phyloP scores from a whole-genome alignment of 2,113 vertebrate species.

The Brienomyrus longianalis region DNA sequence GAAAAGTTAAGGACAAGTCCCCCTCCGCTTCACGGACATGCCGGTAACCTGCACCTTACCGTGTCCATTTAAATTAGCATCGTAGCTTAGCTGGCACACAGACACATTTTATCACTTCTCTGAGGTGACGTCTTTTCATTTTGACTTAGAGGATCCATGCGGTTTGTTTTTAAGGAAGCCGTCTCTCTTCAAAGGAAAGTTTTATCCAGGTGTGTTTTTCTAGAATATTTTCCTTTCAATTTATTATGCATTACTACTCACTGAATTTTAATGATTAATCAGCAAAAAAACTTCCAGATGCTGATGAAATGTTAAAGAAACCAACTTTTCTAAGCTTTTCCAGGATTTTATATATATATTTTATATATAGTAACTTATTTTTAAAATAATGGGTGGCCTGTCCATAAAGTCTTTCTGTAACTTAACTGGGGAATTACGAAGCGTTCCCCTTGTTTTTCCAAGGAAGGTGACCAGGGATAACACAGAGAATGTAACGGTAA shows the following conservation, averaged over 20 bases:
- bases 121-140: slow-evolving; percentile 15
- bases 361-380: background rate
- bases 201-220: slow-evolving; percentile 30
- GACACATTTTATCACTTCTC: slow-evolving; percentile 29
- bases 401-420: background rate
- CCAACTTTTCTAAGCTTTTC: background rate
- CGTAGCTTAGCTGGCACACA: slow-evolving; percentile 16
- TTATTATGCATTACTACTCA: background rate
- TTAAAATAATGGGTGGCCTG: background rate
- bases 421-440: background rate
- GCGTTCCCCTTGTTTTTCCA: background rate
- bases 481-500: background rate
- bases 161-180: slow-evolving; percentile 22
- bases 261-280: slow-evolving; percentile 26
- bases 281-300: slow-evolving; percentile 18
- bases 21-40: slow-evolving; percentile 31
- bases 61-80: slow-evolving; percentile 15
- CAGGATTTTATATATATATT: background rate
- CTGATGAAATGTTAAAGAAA: background rate
- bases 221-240: background rate
- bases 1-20: slow-evolving; percentile 35
- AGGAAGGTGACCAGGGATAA: slow-evolving; percentile 14
- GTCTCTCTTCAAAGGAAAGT: slow-evolving; percentile 31
- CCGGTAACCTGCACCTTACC: slow-evolving; percentile 22
- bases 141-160: slow-evolving; percentile 26